phyloP scores from a whole-genome alignment of 2,797 vertebrate genomes.

The Poeciliopsis presidionis region DNA sequence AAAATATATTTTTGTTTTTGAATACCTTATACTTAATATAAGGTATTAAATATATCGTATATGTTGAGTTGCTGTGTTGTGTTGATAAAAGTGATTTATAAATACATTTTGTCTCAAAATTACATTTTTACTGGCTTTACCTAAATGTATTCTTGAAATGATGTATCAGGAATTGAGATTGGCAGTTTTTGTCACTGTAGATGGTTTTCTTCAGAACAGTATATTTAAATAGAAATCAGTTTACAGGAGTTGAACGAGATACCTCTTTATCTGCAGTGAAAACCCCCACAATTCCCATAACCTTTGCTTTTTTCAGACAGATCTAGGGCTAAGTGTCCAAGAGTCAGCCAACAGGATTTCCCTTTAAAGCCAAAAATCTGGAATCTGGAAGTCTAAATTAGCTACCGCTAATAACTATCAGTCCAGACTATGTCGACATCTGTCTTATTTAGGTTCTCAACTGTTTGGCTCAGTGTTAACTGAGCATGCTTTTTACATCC shows the following conservation, averaged over 20 bases:
- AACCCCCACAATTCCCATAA: neutral
- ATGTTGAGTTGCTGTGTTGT: neutral
- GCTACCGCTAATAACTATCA: neutral
- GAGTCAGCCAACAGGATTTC: neutral
- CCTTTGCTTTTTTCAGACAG: neutral
- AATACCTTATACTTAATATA: too few relatives aligned
- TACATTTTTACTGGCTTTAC: neutral
- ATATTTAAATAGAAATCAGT: neutral
- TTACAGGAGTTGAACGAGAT: constrained; percentile 52
- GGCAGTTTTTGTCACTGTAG: neutral
- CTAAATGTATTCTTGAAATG: neutral
- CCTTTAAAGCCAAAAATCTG: neutral
- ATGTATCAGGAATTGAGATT: neutral
- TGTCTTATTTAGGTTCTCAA: neutral
- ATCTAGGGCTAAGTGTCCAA: neutral
- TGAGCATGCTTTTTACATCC: neutral
- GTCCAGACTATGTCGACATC: neutral
- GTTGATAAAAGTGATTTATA: neutral
- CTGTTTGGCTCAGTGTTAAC: neutral
- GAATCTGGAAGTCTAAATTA: neutral
- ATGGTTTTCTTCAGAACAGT: neutral
- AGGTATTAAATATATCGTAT: neutral
- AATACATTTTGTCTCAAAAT: neutral
- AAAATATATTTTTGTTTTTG: too few relatives aligned
- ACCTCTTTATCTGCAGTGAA: constrained; percentile 69